These are phyloP conservation scores for Drosophila pseudoananassae DNA, from an alignment of 1,140 invertebrate species.

Conservation along the genomic window DNA sequence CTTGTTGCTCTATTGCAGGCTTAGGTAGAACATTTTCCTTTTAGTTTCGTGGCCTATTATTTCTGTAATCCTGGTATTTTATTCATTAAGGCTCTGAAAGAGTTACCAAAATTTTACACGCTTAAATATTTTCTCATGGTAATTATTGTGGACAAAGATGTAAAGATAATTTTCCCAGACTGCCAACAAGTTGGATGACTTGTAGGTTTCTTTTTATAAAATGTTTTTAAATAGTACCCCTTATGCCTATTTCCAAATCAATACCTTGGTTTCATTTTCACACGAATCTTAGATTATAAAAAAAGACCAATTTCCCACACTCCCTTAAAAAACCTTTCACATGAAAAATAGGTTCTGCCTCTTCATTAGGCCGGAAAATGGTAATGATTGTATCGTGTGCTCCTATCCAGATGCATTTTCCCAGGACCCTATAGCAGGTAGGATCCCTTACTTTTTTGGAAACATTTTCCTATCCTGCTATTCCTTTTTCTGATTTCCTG, in stretches of 20 bases:
- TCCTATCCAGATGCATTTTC: conserved; percentile 22
- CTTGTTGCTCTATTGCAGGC: background rate
- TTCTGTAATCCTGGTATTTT: conserved; percentile 27
- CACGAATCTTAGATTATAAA: background rate
- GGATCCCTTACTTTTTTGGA: background rate
- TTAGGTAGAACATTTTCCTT: too few relatives aligned
- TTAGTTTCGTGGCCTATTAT: too few relatives aligned
- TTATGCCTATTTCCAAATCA: background rate
- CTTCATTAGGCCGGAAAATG: conserved; percentile 2
- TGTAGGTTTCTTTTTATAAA: background rate
- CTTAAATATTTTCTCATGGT: background rate
- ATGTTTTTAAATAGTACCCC: background rate
- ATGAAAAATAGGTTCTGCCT: background rate
- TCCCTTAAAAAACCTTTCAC: background rate
- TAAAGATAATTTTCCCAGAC: conserved; percentile 13
- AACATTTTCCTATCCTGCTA: background rate
- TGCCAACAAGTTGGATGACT: background rate
- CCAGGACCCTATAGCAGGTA: conserved; percentile 26
- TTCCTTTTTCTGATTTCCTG: conserved; percentile 20
- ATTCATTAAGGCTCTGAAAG: conserved; percentile 4
- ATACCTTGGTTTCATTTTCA: conserved; percentile 9
- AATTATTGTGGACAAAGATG: background rate
- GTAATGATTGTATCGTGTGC: conserved; percentile 10
- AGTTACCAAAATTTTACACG: conserved; percentile 10
- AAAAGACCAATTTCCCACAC: background rate